phyloP scores from a whole-genome alignment of 2,888 invertebrate genomes.

The Agonopterix arenella region DNA sequence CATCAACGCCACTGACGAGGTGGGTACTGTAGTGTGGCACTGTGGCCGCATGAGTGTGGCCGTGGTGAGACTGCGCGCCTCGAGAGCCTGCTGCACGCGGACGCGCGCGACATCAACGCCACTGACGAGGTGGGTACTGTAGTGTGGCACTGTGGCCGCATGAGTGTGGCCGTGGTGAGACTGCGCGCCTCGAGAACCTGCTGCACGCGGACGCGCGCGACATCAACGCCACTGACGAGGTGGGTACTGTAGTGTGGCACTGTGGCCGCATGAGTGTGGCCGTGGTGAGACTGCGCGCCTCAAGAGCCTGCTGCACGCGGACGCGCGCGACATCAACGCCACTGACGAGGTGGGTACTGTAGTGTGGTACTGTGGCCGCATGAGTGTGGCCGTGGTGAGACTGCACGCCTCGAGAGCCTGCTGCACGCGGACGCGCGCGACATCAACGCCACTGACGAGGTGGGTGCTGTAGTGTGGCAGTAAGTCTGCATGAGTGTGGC shows the following conservation, averaged over 20 bases:
- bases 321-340: conserved; percentile 81
- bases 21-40: conserved; percentile 43
- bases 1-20: conserved; percentile 85
- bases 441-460: conserved; percentile 85
- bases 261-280: conserved; percentile 74
- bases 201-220: conserved; percentile 82
- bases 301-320: conserved; percentile 81
- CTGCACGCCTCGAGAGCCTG: conserved; percentile 83
- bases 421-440: conserved; percentile 82
- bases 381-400: conserved; percentile 86
- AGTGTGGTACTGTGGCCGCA: conserved; percentile 54
- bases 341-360: conserved; percentile 80
- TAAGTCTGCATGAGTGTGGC: conserved; percentile 74
- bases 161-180: conserved; percentile 85
- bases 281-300: conserved; percentile 89
- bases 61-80: conserved; percentile 89
- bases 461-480: conserved; percentile 65
- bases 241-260: conserved; percentile 43
- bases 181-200: conserved; percentile 83
- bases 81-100: conserved; percentile 81
- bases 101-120: conserved; percentile 81
- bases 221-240: conserved; percentile 85
- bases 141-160: conserved; percentile 54
- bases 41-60: conserved; percentile 74
- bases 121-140: conserved; percentile 80